Evolutionary conservation across 2,888 invertebrate species (phyloP).

Genomic region (Cryptocephalus primarius): DNA sequence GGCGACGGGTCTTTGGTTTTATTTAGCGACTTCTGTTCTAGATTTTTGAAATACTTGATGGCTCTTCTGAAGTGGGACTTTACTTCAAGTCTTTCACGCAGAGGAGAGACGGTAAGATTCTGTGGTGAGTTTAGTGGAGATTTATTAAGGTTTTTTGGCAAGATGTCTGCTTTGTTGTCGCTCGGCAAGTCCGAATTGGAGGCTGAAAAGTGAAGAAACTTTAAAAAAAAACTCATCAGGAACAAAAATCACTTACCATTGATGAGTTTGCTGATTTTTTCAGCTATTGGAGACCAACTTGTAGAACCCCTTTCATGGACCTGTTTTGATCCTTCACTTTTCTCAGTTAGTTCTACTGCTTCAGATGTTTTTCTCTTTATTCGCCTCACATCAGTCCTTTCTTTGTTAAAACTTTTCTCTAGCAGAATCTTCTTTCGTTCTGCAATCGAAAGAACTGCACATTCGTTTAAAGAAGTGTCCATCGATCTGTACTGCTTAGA

Average conservation of each 20-base stretch:
- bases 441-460: conserved; percentile 16
- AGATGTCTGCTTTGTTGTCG: background rate
- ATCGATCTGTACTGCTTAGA: conserved; percentile 13
- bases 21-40: conserved; percentile 13
- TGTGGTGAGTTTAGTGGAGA: no score
- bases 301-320: background rate
- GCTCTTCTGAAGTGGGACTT: conserved; percentile 17
- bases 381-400: conserved; percentile 2
- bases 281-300: conserved; percentile 5
- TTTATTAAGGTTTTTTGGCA: no score
- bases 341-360: background rate
- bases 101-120: no score
- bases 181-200: background rate
- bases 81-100: background rate
- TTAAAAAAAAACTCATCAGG: background rate
- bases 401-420: conserved; percentile 16
- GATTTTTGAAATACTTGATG: conserved; percentile 19
- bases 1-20: background rate
- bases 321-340: no score
- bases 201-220: conserved; percentile 3
- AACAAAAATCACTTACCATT: conserved; percentile 7
- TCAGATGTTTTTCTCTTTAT: conserved; percentile 1
- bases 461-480: conserved; percentile 16
- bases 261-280: conserved; percentile 10
- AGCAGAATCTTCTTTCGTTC: conserved; percentile 19